phyloP scores from a whole-genome alignment of 1,140 invertebrate genomes.

The Cyclargus thomasi region DNA sequence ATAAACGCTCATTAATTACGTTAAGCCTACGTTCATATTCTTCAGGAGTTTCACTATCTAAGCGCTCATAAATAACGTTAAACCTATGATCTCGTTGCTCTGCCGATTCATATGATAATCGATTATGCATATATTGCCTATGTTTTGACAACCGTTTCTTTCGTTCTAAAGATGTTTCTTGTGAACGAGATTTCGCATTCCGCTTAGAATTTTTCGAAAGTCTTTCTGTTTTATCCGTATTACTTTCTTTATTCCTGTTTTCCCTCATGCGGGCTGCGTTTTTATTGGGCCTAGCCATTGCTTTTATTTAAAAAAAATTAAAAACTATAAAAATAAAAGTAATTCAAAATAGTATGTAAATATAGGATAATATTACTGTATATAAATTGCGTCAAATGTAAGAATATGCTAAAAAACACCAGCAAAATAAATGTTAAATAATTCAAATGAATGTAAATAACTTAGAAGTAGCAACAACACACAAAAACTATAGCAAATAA shows the following conservation, averaged over 20 bases:
- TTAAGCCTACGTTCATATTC: not conserved
- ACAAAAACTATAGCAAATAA: no score
- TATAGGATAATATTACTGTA: no score
- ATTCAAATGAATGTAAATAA: no score
- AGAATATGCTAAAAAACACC: no score
- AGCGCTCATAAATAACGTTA: not conserved
- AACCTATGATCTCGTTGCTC: not conserved
- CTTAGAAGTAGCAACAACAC: no score
- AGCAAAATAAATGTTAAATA: no score
- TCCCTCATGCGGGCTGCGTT: not conserved
- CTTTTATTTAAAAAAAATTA: no score
- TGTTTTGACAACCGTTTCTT: not conserved
- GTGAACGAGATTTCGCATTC: not conserved
- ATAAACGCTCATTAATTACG: not conserved
- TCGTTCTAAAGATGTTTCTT: not conserved
- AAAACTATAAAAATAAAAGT: no score
- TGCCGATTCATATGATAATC: not conserved
- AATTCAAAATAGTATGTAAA: no score
- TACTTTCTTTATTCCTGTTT: not conserved
- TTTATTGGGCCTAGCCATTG: no score
- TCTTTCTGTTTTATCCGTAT: not conserved
- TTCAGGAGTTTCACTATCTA: not conserved
- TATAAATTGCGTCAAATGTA: no score
- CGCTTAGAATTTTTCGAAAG: not conserved
- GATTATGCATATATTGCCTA: not conserved